Base-by-base conservation (phyloP, 2,888 invertebrate genomes). In the Alcis repandata region DNA sequence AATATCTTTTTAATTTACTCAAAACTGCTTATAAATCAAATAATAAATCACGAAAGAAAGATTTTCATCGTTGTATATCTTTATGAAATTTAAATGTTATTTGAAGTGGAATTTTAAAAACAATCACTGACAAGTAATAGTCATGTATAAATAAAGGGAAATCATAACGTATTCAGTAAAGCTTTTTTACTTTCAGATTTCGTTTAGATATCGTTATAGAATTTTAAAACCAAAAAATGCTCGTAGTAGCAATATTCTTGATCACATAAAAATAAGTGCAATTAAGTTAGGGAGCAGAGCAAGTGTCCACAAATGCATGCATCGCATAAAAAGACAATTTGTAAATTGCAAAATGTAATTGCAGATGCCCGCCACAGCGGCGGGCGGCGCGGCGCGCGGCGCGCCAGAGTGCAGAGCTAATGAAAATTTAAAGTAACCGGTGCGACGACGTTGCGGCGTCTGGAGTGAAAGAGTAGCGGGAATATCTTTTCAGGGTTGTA, bases 371-470 rank as follows among this genome's bases (percentile, higher is more conserved):
- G 57, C 60, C 57, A 33, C 61, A 67, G 69, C 60, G 69, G 68
- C 68, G 66, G 68, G 71, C 68, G 75, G 72, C 76, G 69, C 60
- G 69, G 68, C 68, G 66, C 68, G 71, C 68, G 75, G 72, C 76
- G n/a, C n/a, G 22, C 22, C 67, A 48, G 68, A 70, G 71, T 79
- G 79, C 77, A 68, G 79, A 80, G 85, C 86, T 90, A 89, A 91
- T 91, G 89, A 91, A 91, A 91, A 89, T 90, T 91, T 91, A 91
- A 90, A 90, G 86, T 86, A 87, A 87, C 89, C 84, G 79, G 84
- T 86, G 85, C 82, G 77, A 74, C 69, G 64, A 69, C 63, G 51
- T 58, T 32, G 15, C 60, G 76, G 77, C 60, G 63, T n/a, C 9
- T 2, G 0, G 0, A 8, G 22, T n/a, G 2, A 54, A 49, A 8